These are phyloP conservation scores for Watsonalla binaria DNA, from an alignment of 2,888 invertebrate genomes.

Conservation along the genomic window DNA sequence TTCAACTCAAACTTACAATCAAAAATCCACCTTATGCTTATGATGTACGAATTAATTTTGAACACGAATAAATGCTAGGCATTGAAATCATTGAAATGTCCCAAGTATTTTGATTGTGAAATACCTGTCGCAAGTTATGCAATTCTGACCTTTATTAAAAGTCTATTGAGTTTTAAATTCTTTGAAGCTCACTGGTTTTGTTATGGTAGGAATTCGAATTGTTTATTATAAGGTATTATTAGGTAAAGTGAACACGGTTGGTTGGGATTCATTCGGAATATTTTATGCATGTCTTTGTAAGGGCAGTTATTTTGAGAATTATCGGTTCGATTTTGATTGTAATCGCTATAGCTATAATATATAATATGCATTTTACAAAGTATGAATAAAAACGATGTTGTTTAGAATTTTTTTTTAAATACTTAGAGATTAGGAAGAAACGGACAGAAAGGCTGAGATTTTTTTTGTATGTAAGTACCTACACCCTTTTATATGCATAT, in stretches of 20 bases:
- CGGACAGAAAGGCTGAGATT: no score
- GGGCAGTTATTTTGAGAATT: no score
- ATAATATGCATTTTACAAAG: no score
- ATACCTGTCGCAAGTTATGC: background rate
- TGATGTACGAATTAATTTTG: background rate
- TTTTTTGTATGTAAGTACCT: no score
- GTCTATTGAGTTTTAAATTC: background rate
- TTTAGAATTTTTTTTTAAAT: no score
- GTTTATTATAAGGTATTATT: background rate
- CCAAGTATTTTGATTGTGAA: slow-evolving; percentile 1
- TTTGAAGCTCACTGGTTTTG: background rate
- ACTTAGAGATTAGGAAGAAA: no score
- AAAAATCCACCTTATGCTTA: background rate
- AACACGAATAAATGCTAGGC: no score
- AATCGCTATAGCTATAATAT: no score
- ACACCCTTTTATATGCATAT: no score
- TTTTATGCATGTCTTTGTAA: background rate
- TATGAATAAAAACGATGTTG: no score
- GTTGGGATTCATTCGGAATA: background rate
- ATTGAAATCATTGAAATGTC: slow-evolving; percentile 1
- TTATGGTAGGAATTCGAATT: background rate
- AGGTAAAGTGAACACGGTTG: background rate
- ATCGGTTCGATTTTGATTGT: no score
- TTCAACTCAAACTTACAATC: background rate
- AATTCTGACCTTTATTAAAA: background rate